Conservation (phyloP, 2,888 invertebrate genomes). For the Mythimna loreyi region DNA sequence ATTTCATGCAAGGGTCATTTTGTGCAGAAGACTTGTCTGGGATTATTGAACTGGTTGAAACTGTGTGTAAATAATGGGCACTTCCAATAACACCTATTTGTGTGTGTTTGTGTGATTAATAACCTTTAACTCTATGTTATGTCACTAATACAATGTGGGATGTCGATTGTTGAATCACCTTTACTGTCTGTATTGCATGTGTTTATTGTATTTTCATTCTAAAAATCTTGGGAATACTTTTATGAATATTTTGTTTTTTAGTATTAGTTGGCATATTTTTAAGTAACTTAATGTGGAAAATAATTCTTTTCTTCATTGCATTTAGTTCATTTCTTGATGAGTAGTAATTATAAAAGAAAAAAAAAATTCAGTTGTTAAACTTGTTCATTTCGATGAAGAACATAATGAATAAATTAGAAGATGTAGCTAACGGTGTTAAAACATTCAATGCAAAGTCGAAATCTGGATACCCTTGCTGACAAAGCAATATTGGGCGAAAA, state of each 20-base stretch:
- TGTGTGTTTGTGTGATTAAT: conserved; percentile 70
- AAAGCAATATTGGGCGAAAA: background rate
- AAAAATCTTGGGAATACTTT: conserved; percentile 24
- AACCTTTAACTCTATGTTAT: conserved; percentile 71
- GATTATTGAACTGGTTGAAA: conserved; percentile 48
- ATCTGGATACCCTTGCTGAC: background rate
- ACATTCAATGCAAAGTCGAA: background rate
- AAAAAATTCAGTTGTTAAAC: background rate
- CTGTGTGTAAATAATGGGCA: conserved; percentile 68
- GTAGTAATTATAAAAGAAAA: background rate
- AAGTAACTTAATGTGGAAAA: background rate
- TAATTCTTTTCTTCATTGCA: no score
- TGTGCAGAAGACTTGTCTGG: conserved; percentile 58
- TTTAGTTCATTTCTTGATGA: background rate
- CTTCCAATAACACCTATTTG: conserved; percentile 59
- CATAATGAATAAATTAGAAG: background rate
- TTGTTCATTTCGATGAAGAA: background rate
- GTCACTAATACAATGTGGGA: conserved; percentile 77
- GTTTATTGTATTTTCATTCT: conserved; percentile 39
- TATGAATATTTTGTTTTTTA: conserved; percentile 12
- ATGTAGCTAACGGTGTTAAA: background rate
- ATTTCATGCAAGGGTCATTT: conserved; percentile 78
- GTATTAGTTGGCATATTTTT: background rate
- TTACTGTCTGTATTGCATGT: conserved; percentile 69
- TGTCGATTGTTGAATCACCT: conserved; percentile 61